These are phyloP conservation scores for Drosophila kurseongensis DNA, from an alignment of 1,140 invertebrate genomes.

Conservation along the genomic window DNA sequence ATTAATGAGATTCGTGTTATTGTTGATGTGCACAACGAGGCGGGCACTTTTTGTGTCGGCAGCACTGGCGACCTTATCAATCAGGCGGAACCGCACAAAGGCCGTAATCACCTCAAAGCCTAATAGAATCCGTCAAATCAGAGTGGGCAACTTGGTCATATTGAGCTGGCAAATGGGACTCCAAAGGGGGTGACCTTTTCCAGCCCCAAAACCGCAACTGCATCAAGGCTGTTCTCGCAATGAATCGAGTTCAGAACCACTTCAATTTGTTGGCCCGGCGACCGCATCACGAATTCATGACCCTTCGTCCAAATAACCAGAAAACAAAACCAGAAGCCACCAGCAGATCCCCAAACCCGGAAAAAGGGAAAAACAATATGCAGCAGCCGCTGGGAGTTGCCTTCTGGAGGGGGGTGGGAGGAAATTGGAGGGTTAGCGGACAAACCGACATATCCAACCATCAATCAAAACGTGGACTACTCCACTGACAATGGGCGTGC, in stretches of 20 bases:
- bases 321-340: slow-evolving; percentile 33
- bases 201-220: slow-evolving; percentile 30
- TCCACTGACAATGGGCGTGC: slow-evolving; percentile 42
- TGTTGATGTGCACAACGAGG: slow-evolving; percentile 60
- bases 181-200: neutral
- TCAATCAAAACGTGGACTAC: slow-evolving; percentile 64
- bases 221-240: slow-evolving; percentile 15
- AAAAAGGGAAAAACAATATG: slow-evolving; percentile 29
- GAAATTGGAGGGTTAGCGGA: slow-evolving; percentile 10
- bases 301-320: slow-evolving; percentile 68
- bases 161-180: slow-evolving; percentile 4
- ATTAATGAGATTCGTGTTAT: slow-evolving; percentile 81
- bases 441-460: slow-evolving; percentile 52
- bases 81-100: slow-evolving; percentile 35
- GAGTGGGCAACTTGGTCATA: slow-evolving; percentile 4
- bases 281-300: slow-evolving; percentile 78
- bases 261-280: slow-evolving; percentile 72
- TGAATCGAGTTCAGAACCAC: slow-evolving; percentile 58
- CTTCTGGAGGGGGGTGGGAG: neutral
- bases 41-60: slow-evolving; percentile 26
- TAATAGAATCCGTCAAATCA: slow-evolving; percentile 50
- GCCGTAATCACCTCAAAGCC: slow-evolving; percentile 41
- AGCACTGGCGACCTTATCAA: slow-evolving; percentile 42
- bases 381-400: slow-evolving; percentile 42
- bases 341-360: neutral